Conservation (phyloP, 1,140 invertebrate genomes). For the Helicoverpa armigera region DNA sequence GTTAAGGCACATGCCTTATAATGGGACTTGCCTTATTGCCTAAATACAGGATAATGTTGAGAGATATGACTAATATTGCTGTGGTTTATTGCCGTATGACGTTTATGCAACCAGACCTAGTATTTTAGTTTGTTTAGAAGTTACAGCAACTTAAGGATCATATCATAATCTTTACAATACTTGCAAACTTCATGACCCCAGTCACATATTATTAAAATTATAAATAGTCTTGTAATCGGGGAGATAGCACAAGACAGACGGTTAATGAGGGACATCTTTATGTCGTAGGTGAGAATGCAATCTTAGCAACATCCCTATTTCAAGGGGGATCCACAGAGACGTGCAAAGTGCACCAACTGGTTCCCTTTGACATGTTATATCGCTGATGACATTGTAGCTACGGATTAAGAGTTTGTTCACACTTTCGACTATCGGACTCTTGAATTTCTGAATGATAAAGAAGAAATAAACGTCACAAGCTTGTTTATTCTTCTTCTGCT, state of each 20-base stretch:
- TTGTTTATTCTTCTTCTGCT: no score
- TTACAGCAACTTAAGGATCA: no score
- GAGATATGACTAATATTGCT: neutral
- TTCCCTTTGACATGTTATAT: constrained; percentile 33
- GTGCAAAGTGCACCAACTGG: constrained; percentile 5
- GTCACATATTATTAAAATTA: no score
- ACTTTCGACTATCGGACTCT: neutral
- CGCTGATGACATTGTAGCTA: constrained; percentile 29
- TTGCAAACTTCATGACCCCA: no score
- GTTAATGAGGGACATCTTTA: constrained; percentile 12
- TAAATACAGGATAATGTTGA: constrained; percentile 30
- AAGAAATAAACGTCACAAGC: neutral
- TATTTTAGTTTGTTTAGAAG: no score
- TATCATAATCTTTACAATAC: no score
- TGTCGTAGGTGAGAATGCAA: constrained; percentile 15
- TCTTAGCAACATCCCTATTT: constrained; percentile 7
- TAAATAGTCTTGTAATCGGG: constrained; percentile 1
- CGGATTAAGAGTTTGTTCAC: neutral
- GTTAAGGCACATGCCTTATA: constrained; percentile 40
- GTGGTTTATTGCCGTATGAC: neutral
- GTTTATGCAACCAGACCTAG: neutral
- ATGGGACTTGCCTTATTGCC: constrained; percentile 21
- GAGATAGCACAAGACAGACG: neutral
- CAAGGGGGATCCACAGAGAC: constrained; percentile 4
- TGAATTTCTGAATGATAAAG: neutral